phyloP scores from a whole-genome alignment of 2,113 vertebrate genomes.

The Dromaius novaehollandiae region DNA sequence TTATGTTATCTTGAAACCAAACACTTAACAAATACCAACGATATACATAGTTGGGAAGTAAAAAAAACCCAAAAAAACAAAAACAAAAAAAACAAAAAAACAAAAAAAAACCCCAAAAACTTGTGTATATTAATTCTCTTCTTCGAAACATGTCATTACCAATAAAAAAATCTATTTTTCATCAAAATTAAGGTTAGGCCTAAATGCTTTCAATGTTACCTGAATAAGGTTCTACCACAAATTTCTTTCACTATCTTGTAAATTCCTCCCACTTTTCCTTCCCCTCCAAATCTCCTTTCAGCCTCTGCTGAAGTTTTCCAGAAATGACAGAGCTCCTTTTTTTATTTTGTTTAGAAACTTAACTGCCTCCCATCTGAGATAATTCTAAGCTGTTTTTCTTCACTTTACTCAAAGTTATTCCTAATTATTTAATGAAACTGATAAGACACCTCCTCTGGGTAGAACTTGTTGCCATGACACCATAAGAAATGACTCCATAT shows the following conservation, averaged over 20 bases:
- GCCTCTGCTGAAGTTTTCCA: neutral
- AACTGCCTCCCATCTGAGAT: neutral
- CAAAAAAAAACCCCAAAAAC: neutral
- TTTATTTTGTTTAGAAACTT: constrained; percentile 7
- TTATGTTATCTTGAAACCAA: neutral
- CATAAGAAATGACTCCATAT: neutral
- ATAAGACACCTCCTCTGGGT: constrained; percentile 12
- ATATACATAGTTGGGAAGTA: neutral
- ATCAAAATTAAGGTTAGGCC: neutral
- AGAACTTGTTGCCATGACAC: constrained; percentile 26
- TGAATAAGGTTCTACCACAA: neutral
- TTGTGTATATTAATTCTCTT: neutral
- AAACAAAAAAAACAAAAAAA: neutral
- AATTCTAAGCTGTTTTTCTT: neutral
- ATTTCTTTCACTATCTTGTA: neutral
- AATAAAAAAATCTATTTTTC: neutral
- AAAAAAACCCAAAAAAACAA: too few species aligned
- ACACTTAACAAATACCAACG: neutral
- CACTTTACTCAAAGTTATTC: neutral
- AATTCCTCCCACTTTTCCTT: neutral
- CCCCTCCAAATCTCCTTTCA: neutral
- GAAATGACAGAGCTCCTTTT: neutral
- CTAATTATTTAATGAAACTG: constrained; percentile 46
- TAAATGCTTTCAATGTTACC: neutral
- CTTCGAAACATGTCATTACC: neutral